These are phyloP conservation scores for Diprion similis DNA, from an alignment of 1,140 invertebrate species.

Conservation along the genomic window DNA sequence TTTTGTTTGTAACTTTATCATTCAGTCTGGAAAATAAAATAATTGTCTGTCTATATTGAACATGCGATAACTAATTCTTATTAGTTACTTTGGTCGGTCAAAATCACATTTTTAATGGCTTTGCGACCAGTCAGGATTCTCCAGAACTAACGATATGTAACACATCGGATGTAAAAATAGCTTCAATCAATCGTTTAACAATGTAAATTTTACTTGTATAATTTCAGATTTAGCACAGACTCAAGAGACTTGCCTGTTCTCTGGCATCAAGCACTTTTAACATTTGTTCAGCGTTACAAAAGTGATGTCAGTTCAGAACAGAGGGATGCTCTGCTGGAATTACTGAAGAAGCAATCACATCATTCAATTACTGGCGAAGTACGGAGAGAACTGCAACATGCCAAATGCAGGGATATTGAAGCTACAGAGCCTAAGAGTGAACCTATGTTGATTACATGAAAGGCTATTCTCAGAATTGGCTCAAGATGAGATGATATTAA, in stretches of 20 bases:
- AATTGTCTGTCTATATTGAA: constrained; percentile 20
- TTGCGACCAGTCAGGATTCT: no score
- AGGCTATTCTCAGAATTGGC: constrained; percentile 1
- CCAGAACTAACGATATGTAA: no score
- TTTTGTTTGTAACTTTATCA: no score
- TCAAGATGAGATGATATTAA: no score
- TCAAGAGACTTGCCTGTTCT: constrained; percentile 87
- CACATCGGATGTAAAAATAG: not conserved
- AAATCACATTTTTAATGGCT: no score
- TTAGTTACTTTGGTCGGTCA: constrained; percentile 12
- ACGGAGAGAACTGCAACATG: constrained; percentile 81
- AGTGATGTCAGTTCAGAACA: constrained; percentile 93
- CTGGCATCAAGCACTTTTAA: constrained; percentile 96
- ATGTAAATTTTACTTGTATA: constrained; percentile 20
- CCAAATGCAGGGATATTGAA: constrained; percentile 82
- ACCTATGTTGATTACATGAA: constrained; percentile 1
- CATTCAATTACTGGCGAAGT: constrained; percentile 85
- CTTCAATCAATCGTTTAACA: not conserved
- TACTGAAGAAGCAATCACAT: constrained; percentile 83
- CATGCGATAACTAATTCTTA: constrained; percentile 20
- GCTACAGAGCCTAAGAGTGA: constrained; percentile 33
- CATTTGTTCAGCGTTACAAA: constrained; percentile 96
- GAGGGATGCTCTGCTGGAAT: constrained; percentile 81
- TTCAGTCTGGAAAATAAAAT: not conserved
- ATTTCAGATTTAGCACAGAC: constrained; percentile 83